Percentiles rank a stretch among this genome's conserved stretches.
phyloP scores from a whole-genome alignment of 2,797 vertebrate genomes.

The Psittacula derbiana region DNA sequence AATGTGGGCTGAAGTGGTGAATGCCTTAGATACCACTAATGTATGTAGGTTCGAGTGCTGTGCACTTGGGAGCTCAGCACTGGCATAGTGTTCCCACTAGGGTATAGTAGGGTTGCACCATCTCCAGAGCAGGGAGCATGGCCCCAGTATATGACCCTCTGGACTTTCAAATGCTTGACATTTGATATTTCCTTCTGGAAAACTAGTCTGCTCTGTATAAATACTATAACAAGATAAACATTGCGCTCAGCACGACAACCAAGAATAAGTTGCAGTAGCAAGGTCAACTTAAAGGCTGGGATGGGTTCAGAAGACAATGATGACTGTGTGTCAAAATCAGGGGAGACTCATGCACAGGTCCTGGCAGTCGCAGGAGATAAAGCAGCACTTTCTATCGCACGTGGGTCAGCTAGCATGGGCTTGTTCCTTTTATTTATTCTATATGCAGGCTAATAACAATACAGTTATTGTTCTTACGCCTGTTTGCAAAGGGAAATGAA shows the following conservation, averaged over 20 bases:
- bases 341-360: neutral
- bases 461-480: slow-evolving; percentile 66
- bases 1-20: neutral
- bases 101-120: neutral
- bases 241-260: neutral
- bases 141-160: neutral
- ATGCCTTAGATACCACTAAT: no score
- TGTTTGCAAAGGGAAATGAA: slow-evolving; percentile 36
- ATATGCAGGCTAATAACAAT: slow-evolving; percentile 59
- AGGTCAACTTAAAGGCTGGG: slow-evolving; percentile 44
- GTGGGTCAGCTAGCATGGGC: slow-evolving; percentile 40
- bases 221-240: neutral
- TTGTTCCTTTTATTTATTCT: slow-evolving; percentile 60
- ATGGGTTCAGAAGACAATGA: slow-evolving; percentile 56
- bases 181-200: neutral
- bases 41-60: neutral
- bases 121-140: neutral
- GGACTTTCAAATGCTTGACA: neutral
- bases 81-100: neutral
- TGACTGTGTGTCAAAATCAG: slow-evolving; percentile 49
- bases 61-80: neutral
- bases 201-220: neutral
- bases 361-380: slow-evolving; percentile 45
- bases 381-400: slow-evolving; percentile 27
- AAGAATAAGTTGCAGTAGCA: neutral